Percentiles rank a stretch among this genome's conserved stretches.
Conservation (phyloP, 2,797 vertebrate species). For the Lophura swinhoii region DNA sequence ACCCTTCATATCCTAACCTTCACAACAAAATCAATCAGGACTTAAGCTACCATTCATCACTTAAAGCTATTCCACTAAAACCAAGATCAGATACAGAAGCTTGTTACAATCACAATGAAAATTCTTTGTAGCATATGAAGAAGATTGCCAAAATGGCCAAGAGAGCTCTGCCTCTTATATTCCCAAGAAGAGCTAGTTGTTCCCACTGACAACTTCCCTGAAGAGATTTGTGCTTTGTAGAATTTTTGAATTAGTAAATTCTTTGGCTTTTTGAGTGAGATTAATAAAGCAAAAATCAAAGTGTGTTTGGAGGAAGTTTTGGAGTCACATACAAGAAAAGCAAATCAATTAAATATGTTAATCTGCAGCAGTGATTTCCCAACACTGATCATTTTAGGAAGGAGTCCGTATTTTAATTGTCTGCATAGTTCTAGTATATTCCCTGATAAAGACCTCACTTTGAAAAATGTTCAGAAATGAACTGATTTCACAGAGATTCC, state of each 20-base stretch:
- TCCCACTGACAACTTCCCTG: not conserved
- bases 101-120: not conserved
- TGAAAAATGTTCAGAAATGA: not conserved
- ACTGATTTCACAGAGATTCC: not conserved
- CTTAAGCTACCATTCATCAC: not conserved
- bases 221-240: not conserved
- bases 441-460: not conserved
- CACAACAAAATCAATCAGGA: constrained; percentile 55
- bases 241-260: not conserved
- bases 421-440: not conserved
- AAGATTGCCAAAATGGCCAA: not conserved
- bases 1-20: constrained; percentile 52
- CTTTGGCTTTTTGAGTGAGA: not conserved
- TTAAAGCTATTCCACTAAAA: not conserved
- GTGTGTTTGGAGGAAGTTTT: not conserved
- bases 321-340: not conserved
- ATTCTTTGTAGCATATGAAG: not conserved
- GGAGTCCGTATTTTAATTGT: not conserved
- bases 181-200: not conserved
- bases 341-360: not conserved
- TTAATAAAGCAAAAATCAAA: not conserved
- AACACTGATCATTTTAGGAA: not conserved
- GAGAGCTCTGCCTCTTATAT: not conserved
- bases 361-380: not conserved
- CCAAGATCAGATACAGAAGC: not conserved